Evolutionary conservation across 2,797 vertebrate species (phyloP).

Genomic region (Helicolenus hilgendorfi): DNA sequence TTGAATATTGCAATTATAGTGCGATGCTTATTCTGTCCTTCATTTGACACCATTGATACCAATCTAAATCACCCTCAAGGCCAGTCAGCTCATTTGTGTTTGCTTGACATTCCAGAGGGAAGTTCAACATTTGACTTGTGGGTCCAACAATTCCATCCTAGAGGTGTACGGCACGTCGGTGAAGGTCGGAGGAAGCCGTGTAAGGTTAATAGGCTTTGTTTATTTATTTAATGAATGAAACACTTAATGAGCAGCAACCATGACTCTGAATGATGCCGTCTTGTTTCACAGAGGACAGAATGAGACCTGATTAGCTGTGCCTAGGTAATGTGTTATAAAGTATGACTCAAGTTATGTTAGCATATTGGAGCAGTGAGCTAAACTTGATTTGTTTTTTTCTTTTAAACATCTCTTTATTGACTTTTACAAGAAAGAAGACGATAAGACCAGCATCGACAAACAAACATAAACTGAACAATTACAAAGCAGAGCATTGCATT

Average conservation of each 20-base stretch:
- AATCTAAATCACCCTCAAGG: not conserved
- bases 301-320: not conserved
- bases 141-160: not conserved
- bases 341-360: not conserved
- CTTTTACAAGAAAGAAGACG: too few relatives aligned
- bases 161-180: accelerated
- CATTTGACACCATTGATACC: not conserved
- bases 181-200: not conserved
- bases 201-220: not conserved
- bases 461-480: too few relatives aligned
- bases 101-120: not conserved
- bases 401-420: too few relatives aligned
- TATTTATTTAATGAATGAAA: not conserved
- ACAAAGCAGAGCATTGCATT: too few relatives aligned
- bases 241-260: not conserved
- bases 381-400: not conserved
- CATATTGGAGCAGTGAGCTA: not conserved
- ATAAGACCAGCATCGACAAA: too few relatives aligned
- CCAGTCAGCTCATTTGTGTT: not conserved
- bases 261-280: not conserved
- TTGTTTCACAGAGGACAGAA: not conserved
- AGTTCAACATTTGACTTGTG: not conserved
- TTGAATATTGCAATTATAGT: too few relatives aligned
- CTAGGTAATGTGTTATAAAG: not conserved
- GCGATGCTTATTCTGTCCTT: not conserved